A percentile compares a stretch with the other conserved stretches of the same genome.
These are phyloP conservation scores for Holotrichia oblita DNA, from an alignment of 1,140 invertebrate species.

Conservation along the genomic window DNA sequence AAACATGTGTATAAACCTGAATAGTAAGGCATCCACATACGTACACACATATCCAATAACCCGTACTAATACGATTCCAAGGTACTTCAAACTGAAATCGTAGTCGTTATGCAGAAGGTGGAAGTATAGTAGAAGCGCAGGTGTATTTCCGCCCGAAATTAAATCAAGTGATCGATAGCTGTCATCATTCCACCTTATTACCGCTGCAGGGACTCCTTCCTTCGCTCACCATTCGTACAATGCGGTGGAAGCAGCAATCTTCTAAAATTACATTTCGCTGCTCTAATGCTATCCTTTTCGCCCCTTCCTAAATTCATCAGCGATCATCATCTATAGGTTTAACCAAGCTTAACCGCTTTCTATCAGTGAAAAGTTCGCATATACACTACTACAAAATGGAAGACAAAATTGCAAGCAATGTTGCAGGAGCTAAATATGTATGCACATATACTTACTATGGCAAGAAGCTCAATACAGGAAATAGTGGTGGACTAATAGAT, in stretches of 20 bases:
- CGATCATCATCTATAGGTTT: neutral
- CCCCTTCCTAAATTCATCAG: neutral
- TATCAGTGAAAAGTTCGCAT: neutral
- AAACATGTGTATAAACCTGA: neutral
- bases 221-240: neutral
- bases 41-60: neutral
- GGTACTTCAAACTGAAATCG: neutral
- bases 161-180: constrained; percentile 12
- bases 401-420: neutral
- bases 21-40: neutral
- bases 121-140: neutral
- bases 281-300: neutral
- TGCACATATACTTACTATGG: no score
- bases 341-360: neutral
- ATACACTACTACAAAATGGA: neutral
- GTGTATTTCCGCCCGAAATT: constrained; percentile 2
- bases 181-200: constrained; percentile 20
- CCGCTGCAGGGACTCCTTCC: neutral
- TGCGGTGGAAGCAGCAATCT: neutral
- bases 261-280: constrained; percentile 17
- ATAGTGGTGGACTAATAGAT: no score
- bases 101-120: neutral
- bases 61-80: neutral
- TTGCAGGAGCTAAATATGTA: neutral
- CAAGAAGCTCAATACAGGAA: no score